Evolutionary conservation across 37 sponge, comb jelly and placozoan species (phyloP).

Genomic region (Hexactinellida sp.): DNA sequence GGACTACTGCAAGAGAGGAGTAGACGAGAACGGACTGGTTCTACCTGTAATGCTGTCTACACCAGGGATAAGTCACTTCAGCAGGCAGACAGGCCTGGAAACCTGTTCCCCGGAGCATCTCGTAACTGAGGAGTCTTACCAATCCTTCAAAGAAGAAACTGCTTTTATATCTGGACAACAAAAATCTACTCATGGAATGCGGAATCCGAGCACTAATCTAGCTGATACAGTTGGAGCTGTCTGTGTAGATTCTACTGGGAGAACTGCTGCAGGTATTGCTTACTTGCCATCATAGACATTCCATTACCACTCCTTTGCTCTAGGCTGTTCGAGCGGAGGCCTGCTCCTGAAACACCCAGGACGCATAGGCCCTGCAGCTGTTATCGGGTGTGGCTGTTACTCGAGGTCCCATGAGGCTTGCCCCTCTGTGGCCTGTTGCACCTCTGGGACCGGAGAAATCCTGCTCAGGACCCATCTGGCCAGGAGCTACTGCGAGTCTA

Average conservation of each 20-base stretch:
- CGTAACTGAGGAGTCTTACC: neutral
- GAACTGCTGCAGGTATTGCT: neutral
- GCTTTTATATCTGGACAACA: neutral
- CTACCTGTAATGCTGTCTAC: neutral
- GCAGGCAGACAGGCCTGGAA: neutral
- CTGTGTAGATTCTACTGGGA: neutral
- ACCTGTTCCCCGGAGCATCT: neutral
- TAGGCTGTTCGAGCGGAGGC: slow-evolving; percentile 8
- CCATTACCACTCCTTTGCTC: neutral
- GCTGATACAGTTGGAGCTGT: slow-evolving; percentile 10
- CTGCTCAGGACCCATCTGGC: neutral
- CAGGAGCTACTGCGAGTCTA: neutral
- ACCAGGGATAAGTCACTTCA: neutral
- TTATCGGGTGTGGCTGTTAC: neutral
- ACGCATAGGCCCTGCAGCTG: slow-evolving; percentile 9
- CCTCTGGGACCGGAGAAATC: neutral
- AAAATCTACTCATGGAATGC: neutral
- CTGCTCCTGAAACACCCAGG: neutral
- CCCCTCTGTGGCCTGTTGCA: neutral
- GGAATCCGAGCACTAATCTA: neutral
- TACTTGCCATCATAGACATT: neutral
- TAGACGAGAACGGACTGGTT: neutral
- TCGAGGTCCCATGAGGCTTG: neutral
- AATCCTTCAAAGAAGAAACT: neutral
- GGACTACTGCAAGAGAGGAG: neutral